Base-by-base conservation (phyloP, 35 echinoderm and acorn worm species). In the Diadema setosum region DNA sequence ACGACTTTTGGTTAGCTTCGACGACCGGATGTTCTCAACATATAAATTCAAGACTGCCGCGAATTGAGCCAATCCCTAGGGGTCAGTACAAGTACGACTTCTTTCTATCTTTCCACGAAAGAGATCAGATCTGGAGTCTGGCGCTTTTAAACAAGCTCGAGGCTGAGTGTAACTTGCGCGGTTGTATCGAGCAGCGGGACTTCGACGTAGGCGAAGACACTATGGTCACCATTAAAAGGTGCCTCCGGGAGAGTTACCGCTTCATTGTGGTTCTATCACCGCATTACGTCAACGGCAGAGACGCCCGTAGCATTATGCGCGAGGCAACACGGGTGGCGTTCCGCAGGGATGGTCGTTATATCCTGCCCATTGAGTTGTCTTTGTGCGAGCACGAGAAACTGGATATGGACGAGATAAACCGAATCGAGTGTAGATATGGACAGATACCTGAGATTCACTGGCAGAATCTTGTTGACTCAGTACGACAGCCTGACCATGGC, bases 121-220 rank as follows among this genome's bases (percentile, higher is more conserved):
- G 85, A 37, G 85, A 93, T 64, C 70, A 80, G 8, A 81, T 87
- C 18, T 93, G 91, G 91, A 44, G 73, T 23, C 55, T 88, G 80
- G 91, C 91, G 8, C 85, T 93, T 56, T 36, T 93, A 4, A 35
- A 70, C 42, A 90, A 90, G 21, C 81, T 90, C 0, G 88, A 90
- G 45, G 70, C 61, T 2, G 88, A 90, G 81, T 65, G 75, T 46
- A 65, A 50, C 12, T 67, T 90, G 23, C 34, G 80, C 15, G 80
- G 88, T 4, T 70, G 88, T 18, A 90, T 84, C 56, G 56, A 90
- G 25, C 80, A 82, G 81, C 25, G 88, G 58, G 88, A 90, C 41
- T 90, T 90, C 34, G 29, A 23, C 2, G 58, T 82, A 8, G 88
- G 88, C 3, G 81, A 15, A 18, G 58, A 83, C 5, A 27, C 46